Conservation (phyloP, 35 echinoderm and acorn worm species). For the Chiridota heheva region DNA sequence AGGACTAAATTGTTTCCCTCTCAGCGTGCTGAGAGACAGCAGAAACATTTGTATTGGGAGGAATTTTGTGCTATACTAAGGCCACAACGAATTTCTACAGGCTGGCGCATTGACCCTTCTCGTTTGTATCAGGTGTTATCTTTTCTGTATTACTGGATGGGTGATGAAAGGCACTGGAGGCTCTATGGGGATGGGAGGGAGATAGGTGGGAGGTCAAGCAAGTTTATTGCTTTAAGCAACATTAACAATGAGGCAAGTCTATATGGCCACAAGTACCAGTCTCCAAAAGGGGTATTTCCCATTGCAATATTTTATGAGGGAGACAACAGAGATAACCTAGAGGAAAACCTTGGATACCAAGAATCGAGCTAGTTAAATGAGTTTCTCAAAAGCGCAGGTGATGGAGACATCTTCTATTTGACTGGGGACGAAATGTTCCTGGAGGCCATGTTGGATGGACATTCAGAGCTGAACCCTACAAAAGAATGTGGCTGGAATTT, state of each 20-base stretch:
- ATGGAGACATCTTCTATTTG: slow-evolving; percentile 9
- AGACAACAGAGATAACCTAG: slow-evolving; percentile 32
- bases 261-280: slow-evolving; percentile 1
- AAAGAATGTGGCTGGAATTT: slow-evolving; percentile 23
- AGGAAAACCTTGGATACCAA: slow-evolving; percentile 32
- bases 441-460: slow-evolving; percentile 39
- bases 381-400: neutral
- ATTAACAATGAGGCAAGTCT: slow-evolving; percentile 20
- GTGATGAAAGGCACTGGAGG: slow-evolving; percentile 16
- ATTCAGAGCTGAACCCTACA: slow-evolving; percentile 20
- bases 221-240: neutral
- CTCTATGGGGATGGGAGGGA: slow-evolving; percentile 39
- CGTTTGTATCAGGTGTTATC: neutral
- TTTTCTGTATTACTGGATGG: slow-evolving; percentile 23
- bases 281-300: slow-evolving; percentile 23
- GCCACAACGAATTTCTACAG: slow-evolving; percentile 25
- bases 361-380: neutral
- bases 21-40: neutral
- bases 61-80: slow-evolving; percentile 16
- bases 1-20: neutral
- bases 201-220: slow-evolving; percentile 30
- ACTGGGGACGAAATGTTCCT: slow-evolving; percentile 46
- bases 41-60: neutral
- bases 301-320: slow-evolving; percentile 27
- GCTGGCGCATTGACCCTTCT: slow-evolving; percentile 17